Percentiles rank a stretch among this genome's conserved stretches.
Conservation (phyloP, 2,113 vertebrate species). For the Bungarus multicinctus region DNA sequence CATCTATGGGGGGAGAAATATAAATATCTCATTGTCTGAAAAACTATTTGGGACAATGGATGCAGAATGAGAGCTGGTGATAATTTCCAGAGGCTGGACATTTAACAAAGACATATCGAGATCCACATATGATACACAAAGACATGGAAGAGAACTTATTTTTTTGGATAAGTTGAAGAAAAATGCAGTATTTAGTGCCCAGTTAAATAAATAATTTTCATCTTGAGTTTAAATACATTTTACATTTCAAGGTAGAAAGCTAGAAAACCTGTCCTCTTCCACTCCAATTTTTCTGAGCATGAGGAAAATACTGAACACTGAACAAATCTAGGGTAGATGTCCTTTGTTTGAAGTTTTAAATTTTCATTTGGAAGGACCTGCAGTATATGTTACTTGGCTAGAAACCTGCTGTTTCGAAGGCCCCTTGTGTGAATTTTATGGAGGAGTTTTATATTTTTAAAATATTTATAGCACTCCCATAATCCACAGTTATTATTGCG, state of each 20-base stretch:
- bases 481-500: neutral
- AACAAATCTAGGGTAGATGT: neutral
- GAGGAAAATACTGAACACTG: neutral
- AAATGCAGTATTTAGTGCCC: neutral
- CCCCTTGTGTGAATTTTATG: neutral
- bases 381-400: neutral
- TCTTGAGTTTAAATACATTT: neutral
- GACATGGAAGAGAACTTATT: neutral
- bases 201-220: neutral
- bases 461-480: neutral
- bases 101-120: neutral
- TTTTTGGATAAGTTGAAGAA: neutral
- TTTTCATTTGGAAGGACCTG: neutral
- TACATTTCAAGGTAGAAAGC: neutral
- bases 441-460: neutral
- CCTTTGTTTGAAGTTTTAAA: neutral
- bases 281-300: neutral
- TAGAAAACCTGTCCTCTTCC: neutral
- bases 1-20: constrained; percentile 30
- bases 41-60: constrained; percentile 34
- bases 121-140: neutral
- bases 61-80: constrained; percentile 21
- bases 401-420: neutral
- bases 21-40: constrained; percentile 55
- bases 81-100: neutral